Evolutionary conservation across 2,797 vertebrate species (phyloP).

Genomic region (Melanotaenia boesemani): DNA sequence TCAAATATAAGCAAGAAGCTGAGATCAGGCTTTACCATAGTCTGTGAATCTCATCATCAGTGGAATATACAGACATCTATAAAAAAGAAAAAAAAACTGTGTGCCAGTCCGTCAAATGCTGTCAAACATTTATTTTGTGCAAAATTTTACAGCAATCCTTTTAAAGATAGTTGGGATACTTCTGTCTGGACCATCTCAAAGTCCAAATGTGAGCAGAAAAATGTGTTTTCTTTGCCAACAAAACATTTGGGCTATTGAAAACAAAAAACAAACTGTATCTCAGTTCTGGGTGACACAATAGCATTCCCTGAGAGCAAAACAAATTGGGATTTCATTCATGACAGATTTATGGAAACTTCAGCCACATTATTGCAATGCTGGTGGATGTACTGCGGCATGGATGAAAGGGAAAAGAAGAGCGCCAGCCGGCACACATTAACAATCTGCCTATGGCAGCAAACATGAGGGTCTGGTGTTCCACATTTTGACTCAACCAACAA

Average conservation of each 20-base stretch:
- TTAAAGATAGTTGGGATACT: constrained; percentile 3
- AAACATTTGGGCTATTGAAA: neutral
- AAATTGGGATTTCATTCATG: neutral
- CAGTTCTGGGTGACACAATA: neutral
- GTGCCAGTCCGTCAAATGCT: neutral
- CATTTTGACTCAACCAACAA: neutral
- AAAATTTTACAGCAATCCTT: constrained; percentile 12
- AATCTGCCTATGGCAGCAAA: constrained; percentile 14
- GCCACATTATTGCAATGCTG: constrained; percentile 21
- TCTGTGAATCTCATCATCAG: neutral
- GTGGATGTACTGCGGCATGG: neutral
- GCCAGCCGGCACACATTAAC: neutral
- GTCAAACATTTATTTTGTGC: neutral
- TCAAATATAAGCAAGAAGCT: neutral
- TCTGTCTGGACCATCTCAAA: neutral
- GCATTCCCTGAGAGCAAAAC: constrained; percentile 5
- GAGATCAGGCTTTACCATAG: neutral
- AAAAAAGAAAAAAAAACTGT: neutral
- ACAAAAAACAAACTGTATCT: neutral
- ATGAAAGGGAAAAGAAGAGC: constrained; percentile 2
- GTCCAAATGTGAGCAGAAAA: neutral
- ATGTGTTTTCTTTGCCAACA: neutral
- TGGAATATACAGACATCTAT: neutral
- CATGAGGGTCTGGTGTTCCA: constrained; percentile 7
- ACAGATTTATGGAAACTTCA: neutral